Conservation (phyloP, 1,140 invertebrate genomes). For the Schlechtendalia chinensis region DNA sequence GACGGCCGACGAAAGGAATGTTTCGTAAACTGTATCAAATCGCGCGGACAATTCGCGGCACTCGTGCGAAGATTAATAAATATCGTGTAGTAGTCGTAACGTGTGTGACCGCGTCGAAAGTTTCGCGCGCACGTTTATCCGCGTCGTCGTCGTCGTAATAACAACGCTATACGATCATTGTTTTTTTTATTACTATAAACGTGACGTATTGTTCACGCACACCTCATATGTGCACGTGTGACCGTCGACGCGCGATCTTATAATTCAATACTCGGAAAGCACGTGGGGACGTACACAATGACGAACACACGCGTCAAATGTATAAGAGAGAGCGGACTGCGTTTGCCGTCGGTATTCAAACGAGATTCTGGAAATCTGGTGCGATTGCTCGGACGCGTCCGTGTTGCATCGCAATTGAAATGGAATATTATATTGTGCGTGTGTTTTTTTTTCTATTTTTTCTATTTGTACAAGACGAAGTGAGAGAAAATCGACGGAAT, state of each 20-base stretch:
- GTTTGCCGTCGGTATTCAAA: conserved; percentile 6
- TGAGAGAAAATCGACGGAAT: too few species aligned
- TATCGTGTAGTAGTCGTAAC: not conserved
- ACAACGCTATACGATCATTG: not conserved
- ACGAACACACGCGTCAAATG: too few species aligned
- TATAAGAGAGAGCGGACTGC: too few species aligned
- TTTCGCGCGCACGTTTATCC: not conserved
- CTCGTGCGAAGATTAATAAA: not conserved
- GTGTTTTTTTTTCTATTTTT: too few species aligned
- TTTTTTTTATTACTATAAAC: not conserved
- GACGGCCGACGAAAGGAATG: conserved; percentile 2
- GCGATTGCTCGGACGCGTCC: too few species aligned
- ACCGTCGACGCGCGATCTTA: too few species aligned
- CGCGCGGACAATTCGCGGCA: conserved; percentile 8
- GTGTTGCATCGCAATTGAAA: too few species aligned
- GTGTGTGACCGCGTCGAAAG: not conserved
- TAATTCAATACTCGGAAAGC: not conserved
- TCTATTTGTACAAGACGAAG: too few species aligned
- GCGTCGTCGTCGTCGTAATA: not conserved
- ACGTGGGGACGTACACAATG: not conserved
- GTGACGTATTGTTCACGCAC: not conserved
- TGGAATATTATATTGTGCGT: too few species aligned
- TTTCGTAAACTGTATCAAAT: conserved; percentile 39
- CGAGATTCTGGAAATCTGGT: conserved; percentile 10
- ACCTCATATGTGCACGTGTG: too few species aligned